Conservation (phyloP, 2,113 vertebrate species). For the Tachysurus fulvidraco region DNA sequence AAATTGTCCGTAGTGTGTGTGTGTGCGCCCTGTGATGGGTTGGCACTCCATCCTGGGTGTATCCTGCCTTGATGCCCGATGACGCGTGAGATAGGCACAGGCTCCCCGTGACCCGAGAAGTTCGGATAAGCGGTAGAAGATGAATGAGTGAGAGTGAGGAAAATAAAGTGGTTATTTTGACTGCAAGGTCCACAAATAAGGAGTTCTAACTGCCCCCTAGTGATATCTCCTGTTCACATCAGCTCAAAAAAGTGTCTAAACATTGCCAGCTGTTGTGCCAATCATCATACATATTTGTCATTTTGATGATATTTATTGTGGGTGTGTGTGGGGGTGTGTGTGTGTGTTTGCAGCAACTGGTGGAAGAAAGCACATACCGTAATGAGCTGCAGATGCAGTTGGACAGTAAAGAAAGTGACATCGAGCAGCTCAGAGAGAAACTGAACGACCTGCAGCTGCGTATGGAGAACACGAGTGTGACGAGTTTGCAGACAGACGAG, state of each 20-base stretch:
- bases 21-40: too few relatives aligned
- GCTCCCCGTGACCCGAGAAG: too few relatives aligned
- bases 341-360: slow-evolving; percentile 82
- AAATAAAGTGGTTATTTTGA: not conserved
- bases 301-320: accelerated
- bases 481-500: slow-evolving; percentile 91
- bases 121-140: too few relatives aligned
- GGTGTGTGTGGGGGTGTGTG: too few relatives aligned
- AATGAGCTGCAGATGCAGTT: slow-evolving; percentile 97
- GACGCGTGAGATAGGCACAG: too few relatives aligned
- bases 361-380: slow-evolving; percentile 86
- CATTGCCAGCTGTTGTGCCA: not conserved
- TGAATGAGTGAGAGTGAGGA: too few relatives aligned
- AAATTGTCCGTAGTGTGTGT: too few relatives aligned
- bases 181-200: not conserved
- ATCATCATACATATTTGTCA: not conserved
- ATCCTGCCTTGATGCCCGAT: too few relatives aligned
- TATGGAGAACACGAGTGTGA: slow-evolving; percentile 92
- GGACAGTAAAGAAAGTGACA: slow-evolving; percentile 98
- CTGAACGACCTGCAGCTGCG: slow-evolving; percentile 88
- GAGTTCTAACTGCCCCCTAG: slow-evolving; percentile 4
- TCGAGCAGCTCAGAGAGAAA: slow-evolving; percentile 91
- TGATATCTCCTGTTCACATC: not conserved
- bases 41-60: too few relatives aligned
- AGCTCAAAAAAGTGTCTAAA: not conserved